phyloP scores from a whole-genome alignment of 2,113 vertebrate species.

The Petaurus breviceps region DNA sequence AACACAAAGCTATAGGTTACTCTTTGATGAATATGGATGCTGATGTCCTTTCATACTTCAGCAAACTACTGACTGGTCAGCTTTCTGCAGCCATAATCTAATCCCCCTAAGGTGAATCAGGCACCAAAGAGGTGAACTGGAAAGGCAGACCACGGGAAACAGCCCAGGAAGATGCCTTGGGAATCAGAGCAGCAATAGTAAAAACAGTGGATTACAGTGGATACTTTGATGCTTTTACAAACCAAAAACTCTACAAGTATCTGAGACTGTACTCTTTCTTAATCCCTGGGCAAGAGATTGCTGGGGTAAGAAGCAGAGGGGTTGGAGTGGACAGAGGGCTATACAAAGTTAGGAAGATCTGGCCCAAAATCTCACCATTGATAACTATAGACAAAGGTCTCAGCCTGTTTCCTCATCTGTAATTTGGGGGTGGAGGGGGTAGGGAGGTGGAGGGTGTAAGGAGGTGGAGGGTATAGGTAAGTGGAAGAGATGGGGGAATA shows the following conservation, averaged over 20 bases:
- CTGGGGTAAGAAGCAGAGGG: background rate
- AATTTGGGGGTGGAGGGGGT: background rate
- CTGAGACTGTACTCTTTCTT: background rate
- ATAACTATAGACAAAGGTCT: background rate
- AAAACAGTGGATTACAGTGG: background rate
- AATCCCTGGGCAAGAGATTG: background rate
- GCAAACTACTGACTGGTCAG: background rate
- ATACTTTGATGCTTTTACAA: background rate
- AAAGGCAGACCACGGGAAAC: background rate
- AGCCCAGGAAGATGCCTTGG: background rate
- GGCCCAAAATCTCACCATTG: background rate
- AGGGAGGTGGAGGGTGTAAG: too few relatives aligned
- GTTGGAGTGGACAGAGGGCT: background rate
- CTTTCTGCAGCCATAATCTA: conserved; percentile 25
- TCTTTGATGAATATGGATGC: conserved; percentile 62
- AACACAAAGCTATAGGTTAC: conserved; percentile 70
- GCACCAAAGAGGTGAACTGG: background rate
- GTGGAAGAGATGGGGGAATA: background rate
- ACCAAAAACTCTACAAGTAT: background rate
- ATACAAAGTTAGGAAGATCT: background rate
- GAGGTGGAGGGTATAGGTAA: background rate
- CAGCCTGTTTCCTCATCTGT: background rate
- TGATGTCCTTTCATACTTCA: background rate
- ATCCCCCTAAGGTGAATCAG: background rate
- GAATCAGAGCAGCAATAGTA: background rate